phyloP scores from a whole-genome alignment of 2,888 invertebrate species.

The Chelonus formosanus region DNA sequence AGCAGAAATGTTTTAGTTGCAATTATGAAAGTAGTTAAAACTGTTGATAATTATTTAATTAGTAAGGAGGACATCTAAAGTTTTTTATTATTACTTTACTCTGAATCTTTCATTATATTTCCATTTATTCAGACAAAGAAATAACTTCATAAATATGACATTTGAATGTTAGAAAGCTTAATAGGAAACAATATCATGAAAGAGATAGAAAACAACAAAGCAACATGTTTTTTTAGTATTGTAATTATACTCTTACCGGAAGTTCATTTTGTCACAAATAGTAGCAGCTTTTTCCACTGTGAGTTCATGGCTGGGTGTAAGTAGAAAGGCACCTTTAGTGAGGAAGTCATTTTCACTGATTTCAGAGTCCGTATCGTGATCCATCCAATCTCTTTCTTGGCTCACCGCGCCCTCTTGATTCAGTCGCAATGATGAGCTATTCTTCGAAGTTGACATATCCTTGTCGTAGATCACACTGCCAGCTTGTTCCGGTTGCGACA shows the following conservation, averaged over 20 bases:
- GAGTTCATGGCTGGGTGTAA: constrained; percentile 86
- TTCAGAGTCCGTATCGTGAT: constrained; percentile 81
- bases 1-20: too few species aligned
- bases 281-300: constrained; percentile 86
- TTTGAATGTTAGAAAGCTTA: too few species aligned
- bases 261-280: constrained; percentile 89
- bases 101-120: too few species aligned
- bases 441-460: constrained; percentile 60
- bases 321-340: constrained; percentile 82
- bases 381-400: constrained; percentile 66
- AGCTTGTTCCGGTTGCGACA: constrained; percentile 53
- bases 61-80: too few species aligned
- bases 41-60: too few species aligned
- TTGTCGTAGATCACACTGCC: constrained; percentile 56
- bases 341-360: constrained; percentile 80
- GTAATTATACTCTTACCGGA: constrained; percentile 60
- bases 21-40: too few species aligned
- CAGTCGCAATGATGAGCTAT: constrained; percentile 54
- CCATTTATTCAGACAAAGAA: too few species aligned
- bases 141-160: too few species aligned
- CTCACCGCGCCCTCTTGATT: constrained; percentile 65
- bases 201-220: background rate
- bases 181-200: background rate
- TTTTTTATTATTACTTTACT: too few species aligned
- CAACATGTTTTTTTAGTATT: background rate